Evolutionary conservation across 30 jellyfish, hydroid and myxozoan genomes (phyloP).

Genomic region (Aurelia sp.): DNA sequence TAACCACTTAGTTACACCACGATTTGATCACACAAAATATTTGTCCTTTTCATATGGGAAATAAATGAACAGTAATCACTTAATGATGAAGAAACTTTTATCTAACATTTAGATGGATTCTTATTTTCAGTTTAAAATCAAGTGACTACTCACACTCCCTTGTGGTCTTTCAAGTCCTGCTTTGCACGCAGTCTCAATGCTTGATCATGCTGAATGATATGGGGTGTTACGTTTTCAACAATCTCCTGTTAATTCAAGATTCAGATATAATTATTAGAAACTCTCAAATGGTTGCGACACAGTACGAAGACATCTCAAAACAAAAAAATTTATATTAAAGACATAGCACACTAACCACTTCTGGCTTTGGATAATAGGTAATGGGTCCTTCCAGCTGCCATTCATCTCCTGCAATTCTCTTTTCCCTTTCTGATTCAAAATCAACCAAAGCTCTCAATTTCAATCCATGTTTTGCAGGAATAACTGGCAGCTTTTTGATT

Average conservation of each 20-base stretch:
- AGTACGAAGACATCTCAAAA: no score
- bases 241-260: conserved; percentile 22
- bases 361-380: conserved; percentile 97
- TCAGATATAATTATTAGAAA: not conserved
- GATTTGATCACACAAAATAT: not conserved
- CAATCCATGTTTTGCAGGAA: conserved; percentile 81
- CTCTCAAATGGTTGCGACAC: not conserved
- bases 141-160: conserved; percentile 63
- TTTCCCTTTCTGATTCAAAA: conserved; percentile 57
- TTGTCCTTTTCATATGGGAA: not conserved
- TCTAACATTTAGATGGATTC: not conserved
- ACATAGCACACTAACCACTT: conserved; percentile 44
- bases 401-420: conserved; percentile 90
- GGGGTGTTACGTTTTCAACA: conserved; percentile 70
- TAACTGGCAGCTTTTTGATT: conserved; percentile 85
- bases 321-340: not conserved
- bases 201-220: conserved; percentile 69
- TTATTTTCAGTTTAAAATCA: not conserved
- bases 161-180: conserved; percentile 73
- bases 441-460: conserved; percentile 86
- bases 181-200: conserved; percentile 90
- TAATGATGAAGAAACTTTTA: not conserved
- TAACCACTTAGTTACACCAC: no score
- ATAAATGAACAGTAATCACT: no score
- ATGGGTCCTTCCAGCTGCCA: conserved; percentile 99